phyloP scores from a whole-genome alignment of 2,797 vertebrate species.

The Anguilla megastoma region DNA sequence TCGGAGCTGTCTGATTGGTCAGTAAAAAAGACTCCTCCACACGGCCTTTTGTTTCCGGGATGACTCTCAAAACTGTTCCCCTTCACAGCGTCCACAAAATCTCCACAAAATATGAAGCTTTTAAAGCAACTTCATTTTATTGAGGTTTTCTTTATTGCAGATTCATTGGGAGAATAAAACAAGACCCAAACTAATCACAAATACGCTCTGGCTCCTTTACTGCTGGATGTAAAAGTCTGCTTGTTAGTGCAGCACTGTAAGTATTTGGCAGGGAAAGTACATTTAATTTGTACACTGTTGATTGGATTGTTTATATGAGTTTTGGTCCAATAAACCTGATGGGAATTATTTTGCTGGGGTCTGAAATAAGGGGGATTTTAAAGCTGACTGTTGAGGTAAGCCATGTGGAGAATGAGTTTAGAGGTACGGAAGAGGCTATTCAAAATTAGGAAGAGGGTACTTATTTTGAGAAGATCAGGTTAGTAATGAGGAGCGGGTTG shows the following conservation, averaged over 20 bases:
- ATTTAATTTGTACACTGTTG: constrained; percentile 54
- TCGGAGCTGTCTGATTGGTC: not conserved
- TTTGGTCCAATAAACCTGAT: constrained; percentile 64
- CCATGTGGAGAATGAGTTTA: not conserved
- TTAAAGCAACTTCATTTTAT: constrained; percentile 40
- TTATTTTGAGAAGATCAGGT: not conserved
- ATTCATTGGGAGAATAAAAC: not conserved
- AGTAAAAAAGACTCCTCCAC: not conserved
- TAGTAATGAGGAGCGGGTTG: not conserved
- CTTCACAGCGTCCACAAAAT: not conserved
- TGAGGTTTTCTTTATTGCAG: constrained; percentile 27
- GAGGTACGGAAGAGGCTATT: not conserved
- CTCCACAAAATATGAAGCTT: constrained; percentile 37
- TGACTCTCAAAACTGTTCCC: not conserved
- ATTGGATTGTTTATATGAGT: constrained; percentile 63
- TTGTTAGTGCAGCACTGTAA: constrained; percentile 40
- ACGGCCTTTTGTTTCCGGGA: not conserved
- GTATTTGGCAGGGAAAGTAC: constrained; percentile 45
- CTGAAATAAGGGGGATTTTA: not conserved
- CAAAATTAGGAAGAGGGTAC: not conserved
- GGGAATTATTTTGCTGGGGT: constrained; percentile 45
- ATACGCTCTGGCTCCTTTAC: not conserved
- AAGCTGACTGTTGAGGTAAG: not conserved
- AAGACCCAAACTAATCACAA: not conserved
- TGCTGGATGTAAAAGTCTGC: constrained; percentile 39